phyloP scores from a whole-genome alignment of 30 jellyfish, hydroid and myxozoan genomes.

The Aurelia aurita region DNA sequence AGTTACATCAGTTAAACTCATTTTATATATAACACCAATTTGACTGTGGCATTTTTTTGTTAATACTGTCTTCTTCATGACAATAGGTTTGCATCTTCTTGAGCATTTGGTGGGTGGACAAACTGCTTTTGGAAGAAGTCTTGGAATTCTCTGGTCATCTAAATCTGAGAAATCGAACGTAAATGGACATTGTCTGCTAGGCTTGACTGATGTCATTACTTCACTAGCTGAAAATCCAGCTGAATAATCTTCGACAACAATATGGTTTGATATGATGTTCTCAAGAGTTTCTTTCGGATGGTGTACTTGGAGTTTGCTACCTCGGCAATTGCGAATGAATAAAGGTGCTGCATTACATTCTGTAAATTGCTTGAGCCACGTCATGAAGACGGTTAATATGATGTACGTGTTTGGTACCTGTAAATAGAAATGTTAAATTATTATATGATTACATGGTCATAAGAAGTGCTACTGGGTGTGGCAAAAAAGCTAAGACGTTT shows the following conservation, averaged over 20 bases:
- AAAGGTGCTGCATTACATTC: too few species aligned
- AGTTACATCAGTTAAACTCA: background rate
- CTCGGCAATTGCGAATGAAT: conserved; percentile 1
- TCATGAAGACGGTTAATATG: too few species aligned
- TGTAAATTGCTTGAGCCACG: too few species aligned
- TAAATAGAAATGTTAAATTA: too few species aligned
- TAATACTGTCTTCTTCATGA: conserved; percentile 4
- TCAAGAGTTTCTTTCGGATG: background rate
- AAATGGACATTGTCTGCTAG: conserved; percentile 19
- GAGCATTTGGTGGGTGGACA: conserved; percentile 46
- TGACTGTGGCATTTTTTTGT: conserved; percentile 20
- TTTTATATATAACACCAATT: background rate
- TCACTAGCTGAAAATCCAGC: too few species aligned
- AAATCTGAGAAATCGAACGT: conserved; percentile 26
- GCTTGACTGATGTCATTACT: conserved; percentile 10
- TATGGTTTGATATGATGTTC: background rate
- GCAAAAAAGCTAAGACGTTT: too few species aligned
- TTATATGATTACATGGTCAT: too few species aligned
- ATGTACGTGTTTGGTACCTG: too few species aligned
- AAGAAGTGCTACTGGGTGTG: too few species aligned
- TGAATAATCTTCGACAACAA: too few species aligned
- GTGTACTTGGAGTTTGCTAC: background rate
- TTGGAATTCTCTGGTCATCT: conserved; percentile 47
- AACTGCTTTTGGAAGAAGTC: conserved; percentile 21
- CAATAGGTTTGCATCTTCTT: conserved; percentile 11